Evolutionary conservation across 2,888 invertebrate genomes (phyloP), one percentile per base, ranked within the genome.

Genomic region (Orchesellides sinensis): DNA sequence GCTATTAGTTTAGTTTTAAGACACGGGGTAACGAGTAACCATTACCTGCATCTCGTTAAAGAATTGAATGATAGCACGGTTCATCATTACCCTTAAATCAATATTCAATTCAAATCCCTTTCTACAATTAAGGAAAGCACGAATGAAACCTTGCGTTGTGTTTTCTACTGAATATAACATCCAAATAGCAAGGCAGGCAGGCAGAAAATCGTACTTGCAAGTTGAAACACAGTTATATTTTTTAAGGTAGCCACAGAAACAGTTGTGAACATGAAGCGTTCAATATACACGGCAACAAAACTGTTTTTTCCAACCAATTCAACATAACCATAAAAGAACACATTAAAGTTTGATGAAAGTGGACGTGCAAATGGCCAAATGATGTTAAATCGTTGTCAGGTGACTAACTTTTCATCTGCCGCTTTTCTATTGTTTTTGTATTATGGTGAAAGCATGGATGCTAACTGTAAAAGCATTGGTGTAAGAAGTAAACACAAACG

Each of bases 261-360:
- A 8, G 6, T 35, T 35, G 35, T 35, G 12, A 35, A 6, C 6
- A 12, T 35, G 35, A 8, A 12, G 35, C 12, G 35, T 12, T 35
- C 35, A 35, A 35, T 6, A 35, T 8, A 35, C 6, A 35, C 12
- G 35, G 35, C 35, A 35, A 12, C 12, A 6, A 35, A 6, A 35
- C 35, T 35, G 35, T 35, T 35, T 35, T 35, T 8, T 12, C 12
- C 12, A 35, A 35, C n/a, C n/a, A n/a, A n/a, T n/a, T n/a, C n/a
- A n/a, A n/a, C n/a, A n/a, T n/a, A n/a, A n/a, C n/a, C n/a, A n/a
- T n/a, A n/a, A n/a, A n/a, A n/a, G n/a, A n/a, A 12, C 6, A 35
- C 59, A 59, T 59, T 59, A 59, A 59, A 59, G 14, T 59, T 59
- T 59, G 59, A 59, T 29, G 29, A 59, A 59, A 29, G 27, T 59